Percentiles rank a stretch among this genome's conserved stretches.
phyloP scores from a whole-genome alignment of 2,797 vertebrate species.

The Pseudochirops corinnae region DNA sequence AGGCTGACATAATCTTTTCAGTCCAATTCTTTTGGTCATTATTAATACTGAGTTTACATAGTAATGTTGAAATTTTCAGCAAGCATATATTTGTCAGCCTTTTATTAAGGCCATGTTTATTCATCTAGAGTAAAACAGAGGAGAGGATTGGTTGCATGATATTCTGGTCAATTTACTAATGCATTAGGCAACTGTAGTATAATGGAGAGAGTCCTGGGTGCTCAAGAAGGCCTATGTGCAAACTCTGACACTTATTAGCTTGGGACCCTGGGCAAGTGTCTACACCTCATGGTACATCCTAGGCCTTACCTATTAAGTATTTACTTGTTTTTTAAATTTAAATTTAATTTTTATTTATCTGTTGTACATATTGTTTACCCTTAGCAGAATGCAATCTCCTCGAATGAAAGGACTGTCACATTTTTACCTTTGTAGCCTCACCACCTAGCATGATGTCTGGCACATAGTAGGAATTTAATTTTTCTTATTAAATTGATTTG shows the following conservation, averaged over 20 bases:
- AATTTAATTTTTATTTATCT: background rate
- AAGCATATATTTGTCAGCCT: background rate
- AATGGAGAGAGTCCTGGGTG: background rate
- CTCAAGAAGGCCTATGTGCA: background rate
- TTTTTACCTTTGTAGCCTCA: background rate
- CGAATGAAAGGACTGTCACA: background rate
- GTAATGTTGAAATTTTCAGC: constrained; percentile 32
- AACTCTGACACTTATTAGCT: background rate
- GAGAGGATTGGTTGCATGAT: background rate
- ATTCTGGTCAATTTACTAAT: background rate
- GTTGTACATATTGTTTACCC: background rate
- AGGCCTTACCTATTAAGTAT: background rate
- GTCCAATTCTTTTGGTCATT: background rate
- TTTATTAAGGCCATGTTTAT: constrained; percentile 1
- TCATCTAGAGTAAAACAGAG: background rate
- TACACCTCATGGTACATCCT: background rate
- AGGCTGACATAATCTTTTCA: background rate
- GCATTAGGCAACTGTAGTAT: too few species aligned
- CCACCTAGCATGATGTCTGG: background rate
- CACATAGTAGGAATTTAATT: background rate
- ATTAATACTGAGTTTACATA: constrained; percentile 37
- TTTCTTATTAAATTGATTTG: background rate
- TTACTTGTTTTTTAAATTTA: background rate
- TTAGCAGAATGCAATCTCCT: background rate
- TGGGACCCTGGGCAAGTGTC: background rate